Evolutionary conservation across 1,140 invertebrate species (phyloP).

Genomic region (Hycleus cichorii): DNA sequence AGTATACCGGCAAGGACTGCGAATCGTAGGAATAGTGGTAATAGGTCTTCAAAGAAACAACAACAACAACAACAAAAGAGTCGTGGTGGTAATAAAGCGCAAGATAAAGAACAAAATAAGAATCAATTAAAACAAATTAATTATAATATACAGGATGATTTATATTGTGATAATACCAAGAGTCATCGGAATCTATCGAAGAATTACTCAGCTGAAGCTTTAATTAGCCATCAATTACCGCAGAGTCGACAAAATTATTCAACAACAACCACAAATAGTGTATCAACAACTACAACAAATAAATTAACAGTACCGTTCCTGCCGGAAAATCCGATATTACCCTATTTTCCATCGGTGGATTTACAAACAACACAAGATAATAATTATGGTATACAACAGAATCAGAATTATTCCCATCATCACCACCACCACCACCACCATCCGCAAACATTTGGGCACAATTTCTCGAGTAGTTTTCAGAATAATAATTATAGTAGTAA

Average conservation of each 20-base stretch:
- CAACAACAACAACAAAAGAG: constrained; percentile 13
- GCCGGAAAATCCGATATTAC: constrained; percentile 28
- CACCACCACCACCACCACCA: no score
- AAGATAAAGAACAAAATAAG: constrained; percentile 1
- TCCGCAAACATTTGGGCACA: constrained; percentile 21
- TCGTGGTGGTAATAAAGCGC: neutral
- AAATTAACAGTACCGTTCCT: constrained; percentile 18
- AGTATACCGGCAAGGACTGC: constrained; percentile 16
- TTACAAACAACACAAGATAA: constrained; percentile 25
- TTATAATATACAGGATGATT: constrained; percentile 8
- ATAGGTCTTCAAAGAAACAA: constrained; percentile 17
- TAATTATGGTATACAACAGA: constrained; percentile 23
- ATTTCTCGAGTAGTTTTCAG: constrained; percentile 26
- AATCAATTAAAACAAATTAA: constrained; percentile 6
- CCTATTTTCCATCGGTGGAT: constrained; percentile 34
- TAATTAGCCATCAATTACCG: constrained; percentile 40
- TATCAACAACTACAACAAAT: constrained; percentile 11
- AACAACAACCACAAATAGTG: constrained; percentile 13
- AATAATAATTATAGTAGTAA: constrained; percentile 28
- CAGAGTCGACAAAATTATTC: constrained; percentile 32
- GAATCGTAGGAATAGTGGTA: constrained; percentile 29
- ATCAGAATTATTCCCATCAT: constrained; percentile 23
- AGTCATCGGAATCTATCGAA: constrained; percentile 32
- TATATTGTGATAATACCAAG: constrained; percentile 25
- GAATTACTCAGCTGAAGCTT: constrained; percentile 53